Evolutionary conservation across 2,113 vertebrate species (phyloP), one percentile per base, ranked within the genome.

Genomic region (Blennius ocellaris): DNA sequence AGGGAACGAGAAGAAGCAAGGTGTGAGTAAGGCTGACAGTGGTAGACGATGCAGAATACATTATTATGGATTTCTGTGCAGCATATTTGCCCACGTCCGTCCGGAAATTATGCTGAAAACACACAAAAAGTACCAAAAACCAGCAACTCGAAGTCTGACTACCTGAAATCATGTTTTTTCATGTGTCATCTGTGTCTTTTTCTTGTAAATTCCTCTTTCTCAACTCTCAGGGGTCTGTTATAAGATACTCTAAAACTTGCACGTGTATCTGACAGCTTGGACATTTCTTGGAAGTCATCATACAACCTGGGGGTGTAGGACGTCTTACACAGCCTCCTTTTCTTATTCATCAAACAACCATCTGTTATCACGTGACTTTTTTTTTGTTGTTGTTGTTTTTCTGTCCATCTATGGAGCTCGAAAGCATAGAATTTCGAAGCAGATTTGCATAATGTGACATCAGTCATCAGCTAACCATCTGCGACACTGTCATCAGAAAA

Each of bases 391-490:
- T 45, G 49, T 76, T 52, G 48, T 69, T 76, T 52, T 56, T 51
- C 49, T 49, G 39, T 52, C 51, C 21, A 1, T 66, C 57, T n/a
- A 6, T 52, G 52, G 10, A 57, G 68, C 60, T 39, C 39, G 41
- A 48, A 15, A 73, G 48, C 30, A n/a, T 14, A 16, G 16, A n/a
- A 79, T 80, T 82, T 79, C 17, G 55, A 57, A 77, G 37, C 41
- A 17, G 11, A 58, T 76, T 77, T 77, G 72, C 79, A 69, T 65
- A 39, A 69, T 73, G 36, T 16, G 45, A 39, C 50, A 67, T 62
- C 79, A 63, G 73, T 77, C 73, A 70, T 55, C 60, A 68, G 56
- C 48, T 39, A 2, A 61, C 83, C 79, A 82, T 82, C 73, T 77
- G 73, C 5, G 1, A 40, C 71, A 49, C 67, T 61, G 50, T 70